phyloP scores from a whole-genome alignment of 1,140 invertebrate genomes.

The Psix sp. region DNA sequence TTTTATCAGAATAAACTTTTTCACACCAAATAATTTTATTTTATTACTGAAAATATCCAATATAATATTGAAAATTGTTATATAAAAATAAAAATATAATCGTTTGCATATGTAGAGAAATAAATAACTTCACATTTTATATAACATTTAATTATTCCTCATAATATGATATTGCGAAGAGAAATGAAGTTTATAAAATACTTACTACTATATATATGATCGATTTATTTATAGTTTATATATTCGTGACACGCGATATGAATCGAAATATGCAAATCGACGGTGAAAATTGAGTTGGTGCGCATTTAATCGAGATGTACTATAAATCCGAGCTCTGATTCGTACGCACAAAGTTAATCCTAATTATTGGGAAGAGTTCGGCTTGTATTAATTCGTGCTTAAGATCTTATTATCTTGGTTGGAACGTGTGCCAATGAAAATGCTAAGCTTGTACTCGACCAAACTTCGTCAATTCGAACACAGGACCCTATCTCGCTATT shows the following conservation, averaged over 20 bases:
- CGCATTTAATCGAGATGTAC: slow-evolving; percentile 18
- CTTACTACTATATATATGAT: neutral
- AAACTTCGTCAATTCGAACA: slow-evolving; percentile 64
- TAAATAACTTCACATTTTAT: no score
- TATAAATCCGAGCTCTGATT: slow-evolving; percentile 36
- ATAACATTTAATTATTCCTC: no score
- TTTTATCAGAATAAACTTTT: no score
- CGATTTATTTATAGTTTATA: neutral
- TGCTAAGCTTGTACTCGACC: slow-evolving; percentile 58
- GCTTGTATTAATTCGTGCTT: slow-evolving; percentile 64
- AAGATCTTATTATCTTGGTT: slow-evolving; percentile 50
- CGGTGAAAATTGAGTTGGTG: slow-evolving; percentile 13
- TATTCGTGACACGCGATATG: no score
- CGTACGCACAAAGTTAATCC: slow-evolving; percentile 56
- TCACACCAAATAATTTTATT: no score
- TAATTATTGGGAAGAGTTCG: slow-evolving; percentile 64
- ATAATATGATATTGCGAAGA: no score
- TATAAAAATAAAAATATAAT: no score
- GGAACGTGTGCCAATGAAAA: slow-evolving; percentile 55
- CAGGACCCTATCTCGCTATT: slow-evolving; percentile 70
- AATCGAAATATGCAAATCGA: slow-evolving; percentile 65
- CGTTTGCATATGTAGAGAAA: no score
- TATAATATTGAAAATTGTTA: no score
- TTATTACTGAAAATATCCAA: no score
- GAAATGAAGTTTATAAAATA: no score